A percentile compares a stretch with the other conserved stretches of the same genome.
Evolutionary conservation across 1,140 invertebrate genomes (phyloP).

Genomic region (Spodoptera litura): DNA sequence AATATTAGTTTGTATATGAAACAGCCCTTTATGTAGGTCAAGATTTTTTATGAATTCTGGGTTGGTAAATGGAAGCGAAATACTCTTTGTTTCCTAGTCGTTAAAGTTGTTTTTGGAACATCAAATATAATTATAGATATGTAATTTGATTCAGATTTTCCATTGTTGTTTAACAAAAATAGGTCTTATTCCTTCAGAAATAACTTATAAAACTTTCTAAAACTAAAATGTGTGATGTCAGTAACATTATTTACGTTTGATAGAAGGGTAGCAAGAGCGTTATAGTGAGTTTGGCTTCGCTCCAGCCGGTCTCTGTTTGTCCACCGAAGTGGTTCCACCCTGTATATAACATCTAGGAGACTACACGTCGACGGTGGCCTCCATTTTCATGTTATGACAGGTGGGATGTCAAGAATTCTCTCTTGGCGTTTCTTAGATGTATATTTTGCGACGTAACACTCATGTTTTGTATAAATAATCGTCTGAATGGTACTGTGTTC

Average conservation of each 20-base stretch:
- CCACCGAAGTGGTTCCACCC: slow-evolving; percentile 43
- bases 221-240: neutral
- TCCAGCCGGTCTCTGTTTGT: slow-evolving; percentile 67
- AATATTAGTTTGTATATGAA: slow-evolving; percentile 15
- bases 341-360: slow-evolving; percentile 19
- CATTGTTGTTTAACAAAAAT: too few species aligned
- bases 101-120: too few species aligned
- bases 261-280: slow-evolving; percentile 37
- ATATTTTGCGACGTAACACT: too few species aligned
- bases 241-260: slow-evolving; percentile 20
- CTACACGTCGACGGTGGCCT: neutral
- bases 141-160: too few species aligned
- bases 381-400: slow-evolving; percentile 24
- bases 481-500: too few species aligned
- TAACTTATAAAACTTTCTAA: neutral
- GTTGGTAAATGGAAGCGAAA: too few species aligned
- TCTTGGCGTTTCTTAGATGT: too few species aligned
- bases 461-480: too few species aligned
- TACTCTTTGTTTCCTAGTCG: too few species aligned
- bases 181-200: neutral
- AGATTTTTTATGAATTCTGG: neutral
- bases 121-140: too few species aligned
- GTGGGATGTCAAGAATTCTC: neutral
- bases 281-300: slow-evolving; percentile 57
- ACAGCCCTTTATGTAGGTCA: slow-evolving; percentile 25